A percentile compares a stretch with the other conserved stretches of the same genome.
phyloP scores from a whole-genome alignment of 2,888 invertebrate genomes.

The Cataglyphis albicans region DNA sequence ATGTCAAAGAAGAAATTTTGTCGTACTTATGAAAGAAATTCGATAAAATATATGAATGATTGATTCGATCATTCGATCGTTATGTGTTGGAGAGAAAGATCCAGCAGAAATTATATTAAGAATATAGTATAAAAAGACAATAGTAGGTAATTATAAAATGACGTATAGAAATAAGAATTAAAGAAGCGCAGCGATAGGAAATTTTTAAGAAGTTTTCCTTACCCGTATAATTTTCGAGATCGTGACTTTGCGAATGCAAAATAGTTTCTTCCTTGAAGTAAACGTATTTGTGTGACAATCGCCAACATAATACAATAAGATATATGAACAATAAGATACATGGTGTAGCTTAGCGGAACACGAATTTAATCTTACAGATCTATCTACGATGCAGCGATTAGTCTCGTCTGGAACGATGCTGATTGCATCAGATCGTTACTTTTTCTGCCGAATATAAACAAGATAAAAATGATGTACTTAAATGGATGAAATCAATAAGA shows the following conservation, averaged over 20 bases:
- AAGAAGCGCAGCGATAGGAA: background rate
- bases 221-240: constrained; percentile 1
- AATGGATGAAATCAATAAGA: background rate
- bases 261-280: constrained; percentile 17
- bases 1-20: background rate
- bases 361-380: constrained; percentile 31
- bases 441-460: background rate
- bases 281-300: constrained; percentile 13
- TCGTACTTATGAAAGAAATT: too few relatives aligned
- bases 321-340: background rate
- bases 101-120: too few relatives aligned
- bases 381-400: constrained; percentile 36
- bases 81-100: too few relatives aligned
- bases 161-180: background rate
- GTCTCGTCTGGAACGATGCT: constrained; percentile 8
- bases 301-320: background rate
- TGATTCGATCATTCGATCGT: too few relatives aligned
- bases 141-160: too few relatives aligned
- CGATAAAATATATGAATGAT: too few relatives aligned
- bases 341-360: constrained; percentile 2
- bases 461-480: background rate
- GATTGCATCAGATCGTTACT: constrained; percentile 7
- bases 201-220: background rate
- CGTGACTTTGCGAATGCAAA: constrained; percentile 6
- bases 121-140: too few relatives aligned